Conservation (phyloP, 2,113 vertebrate species). For the Plotosus lineatus region DNA sequence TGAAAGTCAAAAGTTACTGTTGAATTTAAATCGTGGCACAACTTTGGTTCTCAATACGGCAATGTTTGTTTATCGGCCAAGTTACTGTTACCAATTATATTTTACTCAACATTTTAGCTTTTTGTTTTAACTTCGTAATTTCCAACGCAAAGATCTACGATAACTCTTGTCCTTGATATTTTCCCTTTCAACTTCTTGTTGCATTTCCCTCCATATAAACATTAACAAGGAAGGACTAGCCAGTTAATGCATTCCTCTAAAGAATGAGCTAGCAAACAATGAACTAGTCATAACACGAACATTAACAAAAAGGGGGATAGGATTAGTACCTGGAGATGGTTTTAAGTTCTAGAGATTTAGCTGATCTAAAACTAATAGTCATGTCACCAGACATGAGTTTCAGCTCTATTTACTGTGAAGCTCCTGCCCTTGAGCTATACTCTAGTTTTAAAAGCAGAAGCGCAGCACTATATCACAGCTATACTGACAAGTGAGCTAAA, state of each 20-base stretch:
- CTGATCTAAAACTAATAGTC: background rate
- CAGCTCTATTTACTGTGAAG: background rate
- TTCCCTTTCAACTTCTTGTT: background rate
- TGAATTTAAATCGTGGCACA: background rate
- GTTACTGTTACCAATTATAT: no score
- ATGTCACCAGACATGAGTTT: background rate
- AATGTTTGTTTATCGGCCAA: no score
- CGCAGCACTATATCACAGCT: background rate
- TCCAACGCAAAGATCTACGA: background rate
- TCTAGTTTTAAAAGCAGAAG: conserved; percentile 19
- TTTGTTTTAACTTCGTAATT: background rate
- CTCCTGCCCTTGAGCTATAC: conserved; percentile 3
- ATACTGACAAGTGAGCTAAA: background rate
- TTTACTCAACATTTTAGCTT: background rate
- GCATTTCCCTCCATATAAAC: background rate
- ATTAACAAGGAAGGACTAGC: background rate
- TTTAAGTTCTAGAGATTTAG: background rate
- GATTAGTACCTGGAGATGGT: background rate
- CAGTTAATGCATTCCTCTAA: background rate
- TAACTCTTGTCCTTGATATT: background rate
- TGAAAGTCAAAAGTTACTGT: background rate
- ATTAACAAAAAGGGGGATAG: background rate
- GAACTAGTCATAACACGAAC: background rate
- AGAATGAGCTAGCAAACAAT: background rate
- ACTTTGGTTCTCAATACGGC: background rate